Evolutionary conservation across 2,113 vertebrate species (phyloP).

Genomic region (Patagioenas fasciata): DNA sequence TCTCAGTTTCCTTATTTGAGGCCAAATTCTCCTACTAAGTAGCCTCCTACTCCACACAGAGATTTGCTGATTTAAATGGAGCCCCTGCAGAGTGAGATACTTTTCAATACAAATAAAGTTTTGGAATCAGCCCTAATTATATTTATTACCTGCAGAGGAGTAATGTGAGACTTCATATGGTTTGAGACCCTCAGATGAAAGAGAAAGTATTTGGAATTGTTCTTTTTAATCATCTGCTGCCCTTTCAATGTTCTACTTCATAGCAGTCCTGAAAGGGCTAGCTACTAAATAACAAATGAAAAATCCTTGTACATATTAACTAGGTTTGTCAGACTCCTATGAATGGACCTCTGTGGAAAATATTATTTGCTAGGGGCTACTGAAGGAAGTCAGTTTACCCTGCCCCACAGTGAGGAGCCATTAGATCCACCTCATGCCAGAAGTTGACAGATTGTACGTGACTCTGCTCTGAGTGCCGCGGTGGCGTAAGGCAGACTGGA

Average conservation of each 20-base stretch:
- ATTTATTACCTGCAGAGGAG: slow-evolving; percentile 70
- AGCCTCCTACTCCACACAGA: slow-evolving; percentile 63
- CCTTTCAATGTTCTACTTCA: slow-evolving; percentile 22
- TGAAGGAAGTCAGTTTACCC: neutral
- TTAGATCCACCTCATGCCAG: neutral
- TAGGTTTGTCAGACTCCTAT: neutral
- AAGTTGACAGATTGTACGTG: neutral
- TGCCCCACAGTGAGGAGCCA: slow-evolving; percentile 37
- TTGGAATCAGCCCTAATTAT: slow-evolving; percentile 62
- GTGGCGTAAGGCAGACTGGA: neutral
- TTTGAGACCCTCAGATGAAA: slow-evolving; percentile 63
- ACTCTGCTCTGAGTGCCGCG: neutral
- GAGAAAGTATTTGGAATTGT: slow-evolving; percentile 42
- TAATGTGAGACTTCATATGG: slow-evolving; percentile 58
- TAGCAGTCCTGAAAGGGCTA: slow-evolving; percentile 11
- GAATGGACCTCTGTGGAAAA: slow-evolving; percentile 46
- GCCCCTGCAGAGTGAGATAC: slow-evolving; percentile 51
- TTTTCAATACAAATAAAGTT: slow-evolving; percentile 71
- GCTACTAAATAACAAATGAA: slow-evolving; percentile 3
- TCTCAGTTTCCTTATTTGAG: slow-evolving; percentile 52
- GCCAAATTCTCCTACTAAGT: slow-evolving; percentile 64
- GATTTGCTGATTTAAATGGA: slow-evolving; percentile 63
- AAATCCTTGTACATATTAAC: neutral
- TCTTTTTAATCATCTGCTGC: slow-evolving; percentile 48
- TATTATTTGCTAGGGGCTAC: slow-evolving; percentile 4